A percentile compares a stretch with the other conserved stretches of the same genome.
These are phyloP conservation scores for Planococcus citri DNA, from an alignment of 1,140 invertebrate species.

Conservation along the genomic window DNA sequence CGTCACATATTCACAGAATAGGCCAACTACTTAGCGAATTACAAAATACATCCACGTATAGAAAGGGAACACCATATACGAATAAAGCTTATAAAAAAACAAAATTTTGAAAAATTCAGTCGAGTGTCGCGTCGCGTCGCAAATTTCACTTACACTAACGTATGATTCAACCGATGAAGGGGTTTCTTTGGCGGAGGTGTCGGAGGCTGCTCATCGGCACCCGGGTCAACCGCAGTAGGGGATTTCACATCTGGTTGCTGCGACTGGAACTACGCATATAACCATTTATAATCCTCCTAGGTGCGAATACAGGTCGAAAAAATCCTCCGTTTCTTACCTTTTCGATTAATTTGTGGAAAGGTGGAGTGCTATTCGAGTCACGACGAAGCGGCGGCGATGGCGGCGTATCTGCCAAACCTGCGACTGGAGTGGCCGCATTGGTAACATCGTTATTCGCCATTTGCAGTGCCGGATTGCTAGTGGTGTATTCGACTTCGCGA, in stretches of 20 bases:
- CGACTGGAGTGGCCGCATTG: no score
- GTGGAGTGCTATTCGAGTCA: background rate
- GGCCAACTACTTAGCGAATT: no score
- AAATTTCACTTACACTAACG: conserved; percentile 3
- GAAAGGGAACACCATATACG: background rate
- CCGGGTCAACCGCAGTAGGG: no score
- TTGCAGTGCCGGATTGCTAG: no score
- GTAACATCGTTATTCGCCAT: conserved; percentile 28
- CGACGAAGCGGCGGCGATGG: background rate
- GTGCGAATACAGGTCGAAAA: background rate
- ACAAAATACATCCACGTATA: background rate
- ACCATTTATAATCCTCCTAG: no score
- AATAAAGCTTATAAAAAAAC: background rate
- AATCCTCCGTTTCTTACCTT: background rate
- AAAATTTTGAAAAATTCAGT: background rate
- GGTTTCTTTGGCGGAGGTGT: conserved; percentile 10
- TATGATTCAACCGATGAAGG: background rate
- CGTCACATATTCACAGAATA: no score
- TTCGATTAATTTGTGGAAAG: background rate
- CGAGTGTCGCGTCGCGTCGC: background rate
- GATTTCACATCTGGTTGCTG: background rate
- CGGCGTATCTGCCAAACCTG: background rate
- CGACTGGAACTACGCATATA: background rate
- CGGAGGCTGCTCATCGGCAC: background rate
- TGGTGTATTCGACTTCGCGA: conserved; percentile 49